phyloP scores from a whole-genome alignment of 2,113 vertebrate genomes.

The Tragulus kanchil region DNA sequence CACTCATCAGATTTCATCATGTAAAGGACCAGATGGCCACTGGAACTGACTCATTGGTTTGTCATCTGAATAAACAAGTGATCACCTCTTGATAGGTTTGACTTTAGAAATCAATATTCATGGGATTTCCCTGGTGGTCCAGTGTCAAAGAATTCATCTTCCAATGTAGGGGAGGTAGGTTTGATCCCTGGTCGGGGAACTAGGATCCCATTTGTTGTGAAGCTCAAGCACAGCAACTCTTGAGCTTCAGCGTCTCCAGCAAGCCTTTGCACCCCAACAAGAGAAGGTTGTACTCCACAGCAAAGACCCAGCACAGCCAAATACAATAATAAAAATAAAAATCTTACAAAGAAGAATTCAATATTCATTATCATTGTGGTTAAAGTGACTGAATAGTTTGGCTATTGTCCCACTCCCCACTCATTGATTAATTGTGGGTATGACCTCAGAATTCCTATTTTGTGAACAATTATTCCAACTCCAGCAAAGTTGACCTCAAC shows the following conservation, averaged over 20 bases:
- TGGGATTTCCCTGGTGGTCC: not conserved
- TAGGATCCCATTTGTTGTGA: not conserved
- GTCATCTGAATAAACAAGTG: not conserved
- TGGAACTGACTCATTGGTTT: not conserved
- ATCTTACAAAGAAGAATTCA: not conserved
- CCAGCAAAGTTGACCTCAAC: not conserved
- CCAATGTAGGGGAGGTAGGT: not conserved
- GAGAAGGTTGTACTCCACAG: not conserved
- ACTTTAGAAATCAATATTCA: slow-evolving; percentile 51
- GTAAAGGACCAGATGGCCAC: not conserved
- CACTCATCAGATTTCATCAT: not conserved
- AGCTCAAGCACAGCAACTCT: not conserved
- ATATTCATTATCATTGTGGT: not conserved
- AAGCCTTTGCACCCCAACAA: not conserved
- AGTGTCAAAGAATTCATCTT: not conserved
- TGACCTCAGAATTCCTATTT: not conserved
- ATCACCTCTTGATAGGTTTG: not conserved
- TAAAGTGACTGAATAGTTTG: not conserved
- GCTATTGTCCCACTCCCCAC: not conserved
- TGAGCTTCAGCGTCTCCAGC: not conserved
- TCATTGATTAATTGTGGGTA: not conserved
- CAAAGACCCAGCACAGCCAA: not conserved
- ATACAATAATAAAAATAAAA: not conserved
- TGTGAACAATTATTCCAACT: not conserved
- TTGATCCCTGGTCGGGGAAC: not conserved